Evolutionary conservation across 1,140 invertebrate genomes (phyloP).

Genomic region (Drosophila pseudoobscura): DNA sequence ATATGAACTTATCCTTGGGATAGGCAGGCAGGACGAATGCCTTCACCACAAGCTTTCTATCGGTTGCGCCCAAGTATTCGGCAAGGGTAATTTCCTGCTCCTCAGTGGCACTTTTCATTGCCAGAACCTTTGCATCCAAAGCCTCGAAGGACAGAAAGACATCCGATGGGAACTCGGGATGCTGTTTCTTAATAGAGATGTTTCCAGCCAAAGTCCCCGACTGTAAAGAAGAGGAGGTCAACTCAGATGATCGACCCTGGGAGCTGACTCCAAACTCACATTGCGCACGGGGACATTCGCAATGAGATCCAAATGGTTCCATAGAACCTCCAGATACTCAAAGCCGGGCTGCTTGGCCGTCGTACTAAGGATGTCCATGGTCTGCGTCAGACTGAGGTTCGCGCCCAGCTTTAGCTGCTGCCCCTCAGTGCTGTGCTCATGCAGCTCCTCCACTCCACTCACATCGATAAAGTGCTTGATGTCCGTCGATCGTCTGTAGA

Average conservation of each 20-base stretch:
- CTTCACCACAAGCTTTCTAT: conserved; percentile 52
- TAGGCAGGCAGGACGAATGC: conserved; percentile 64
- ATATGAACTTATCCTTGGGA: conserved; percentile 66
- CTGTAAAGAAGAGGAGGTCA: conserved; percentile 23
- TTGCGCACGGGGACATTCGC: conserved; percentile 90
- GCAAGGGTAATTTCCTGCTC: conserved; percentile 54
- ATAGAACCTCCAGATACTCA: conserved; percentile 83
- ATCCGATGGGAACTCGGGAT: conserved; percentile 90
- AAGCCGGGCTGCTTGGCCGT: conserved; percentile 84
- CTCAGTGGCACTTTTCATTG: conserved; percentile 22
- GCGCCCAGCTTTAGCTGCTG: conserved; percentile 86
- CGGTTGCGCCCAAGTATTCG: conserved; percentile 40
- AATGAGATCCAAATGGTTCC: conserved; percentile 87
- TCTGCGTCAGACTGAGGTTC: conserved; percentile 86
- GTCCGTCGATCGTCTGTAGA: conserved; percentile 84
- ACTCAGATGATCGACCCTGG: no score
- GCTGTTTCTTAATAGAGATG: conserved; percentile 89
- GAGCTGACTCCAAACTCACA: conserved; percentile 69
- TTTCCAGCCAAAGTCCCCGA: conserved; percentile 91
- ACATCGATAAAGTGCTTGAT: conserved; percentile 89
- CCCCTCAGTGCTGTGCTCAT: conserved; percentile 64
- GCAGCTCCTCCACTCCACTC: conserved; percentile 87
- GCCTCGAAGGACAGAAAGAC: conserved; percentile 89
- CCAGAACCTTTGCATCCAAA: conserved; percentile 85
- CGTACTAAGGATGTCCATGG: conserved; percentile 86